Evolutionary conservation across 2,113 vertebrate genomes (phyloP).

Genomic region (Gymnorhina tibicen): DNA sequence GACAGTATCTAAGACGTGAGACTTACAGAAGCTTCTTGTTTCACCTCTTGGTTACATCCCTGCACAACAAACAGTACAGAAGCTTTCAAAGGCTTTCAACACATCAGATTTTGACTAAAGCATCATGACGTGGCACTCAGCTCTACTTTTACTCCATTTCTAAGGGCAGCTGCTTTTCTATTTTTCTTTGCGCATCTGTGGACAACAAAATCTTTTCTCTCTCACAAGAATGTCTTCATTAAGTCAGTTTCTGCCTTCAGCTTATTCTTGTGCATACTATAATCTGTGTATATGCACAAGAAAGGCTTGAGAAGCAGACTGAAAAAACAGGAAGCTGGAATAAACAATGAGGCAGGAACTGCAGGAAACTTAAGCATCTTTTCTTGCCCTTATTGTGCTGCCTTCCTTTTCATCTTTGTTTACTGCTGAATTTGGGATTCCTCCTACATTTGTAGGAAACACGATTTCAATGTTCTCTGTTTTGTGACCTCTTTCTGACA

Average conservation of each 20-base stretch:
- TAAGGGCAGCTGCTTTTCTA: conserved; percentile 62
- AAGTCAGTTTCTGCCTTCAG: conserved; percentile 52
- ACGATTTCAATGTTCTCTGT: not conserved
- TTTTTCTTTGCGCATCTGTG: conserved; percentile 59
- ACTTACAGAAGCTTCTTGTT: not conserved
- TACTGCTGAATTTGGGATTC: conserved; percentile 15
- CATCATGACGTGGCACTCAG: conserved; percentile 9
- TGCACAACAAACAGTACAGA: not conserved
- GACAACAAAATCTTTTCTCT: conserved; percentile 60
- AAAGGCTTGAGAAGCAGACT: conserved; percentile 44
- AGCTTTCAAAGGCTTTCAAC: not conserved
- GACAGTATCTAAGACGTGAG: not conserved
- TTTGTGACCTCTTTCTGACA: not conserved
- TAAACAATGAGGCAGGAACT: conserved; percentile 46
- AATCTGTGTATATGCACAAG: conserved; percentile 41
- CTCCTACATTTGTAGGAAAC: not conserved
- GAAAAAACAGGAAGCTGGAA: conserved; percentile 53
- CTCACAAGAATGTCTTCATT: conserved; percentile 57
- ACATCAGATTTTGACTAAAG: conserved; percentile 26
- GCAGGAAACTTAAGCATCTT: not conserved
- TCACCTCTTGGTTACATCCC: not conserved
- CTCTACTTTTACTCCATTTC: conserved; percentile 42
- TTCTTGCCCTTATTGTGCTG: not conserved
- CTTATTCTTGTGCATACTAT: conserved; percentile 45
- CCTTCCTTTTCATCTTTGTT: conserved; percentile 1